A percentile compares a stretch with the other conserved stretches of the same genome.
Evolutionary conservation across 2,888 invertebrate genomes (phyloP).

Genomic region (Aradus depressus): DNA sequence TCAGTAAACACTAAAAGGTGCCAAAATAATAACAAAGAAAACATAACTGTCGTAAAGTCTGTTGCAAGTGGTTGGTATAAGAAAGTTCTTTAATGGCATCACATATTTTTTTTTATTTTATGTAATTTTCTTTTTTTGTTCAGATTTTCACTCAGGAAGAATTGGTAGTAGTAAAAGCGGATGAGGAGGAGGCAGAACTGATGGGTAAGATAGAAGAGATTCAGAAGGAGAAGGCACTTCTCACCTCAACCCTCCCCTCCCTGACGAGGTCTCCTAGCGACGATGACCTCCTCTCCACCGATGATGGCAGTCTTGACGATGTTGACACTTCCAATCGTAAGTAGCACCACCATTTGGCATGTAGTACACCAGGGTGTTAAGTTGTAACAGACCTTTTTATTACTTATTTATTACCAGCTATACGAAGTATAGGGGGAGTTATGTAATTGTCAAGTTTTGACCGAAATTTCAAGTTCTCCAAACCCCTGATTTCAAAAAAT

Average conservation of each 20-base stretch:
- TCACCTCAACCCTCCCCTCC: slow-evolving; percentile 68
- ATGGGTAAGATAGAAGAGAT: slow-evolving; percentile 71
- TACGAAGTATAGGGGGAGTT: too few relatives aligned
- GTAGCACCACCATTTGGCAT: slow-evolving; percentile 6
- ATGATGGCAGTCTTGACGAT: slow-evolving; percentile 55
- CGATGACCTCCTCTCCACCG: slow-evolving; percentile 72
- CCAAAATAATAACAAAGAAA: too few relatives aligned
- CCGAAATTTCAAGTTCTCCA: too few relatives aligned
- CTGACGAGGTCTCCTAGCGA: slow-evolving; percentile 75
- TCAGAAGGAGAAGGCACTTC: slow-evolving; percentile 66
- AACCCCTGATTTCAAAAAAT: too few relatives aligned
- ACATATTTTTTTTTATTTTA: too few relatives aligned
- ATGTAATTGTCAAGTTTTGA: too few relatives aligned
- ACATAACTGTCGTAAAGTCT: too few relatives aligned
- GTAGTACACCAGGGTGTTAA: background rate
- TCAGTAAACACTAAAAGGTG: too few relatives aligned
- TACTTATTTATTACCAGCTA: too few relatives aligned
- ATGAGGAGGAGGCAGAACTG: slow-evolving; percentile 62
- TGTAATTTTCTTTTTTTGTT: slow-evolving; percentile 2
- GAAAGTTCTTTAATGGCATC: too few relatives aligned
- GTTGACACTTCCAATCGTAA: slow-evolving; percentile 31
- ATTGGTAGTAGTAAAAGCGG: slow-evolving; percentile 36
- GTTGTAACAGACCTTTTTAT: too few relatives aligned
- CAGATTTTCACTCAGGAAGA: slow-evolving; percentile 47
- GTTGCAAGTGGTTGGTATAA: too few relatives aligned